A percentile compares a stretch with the other conserved stretches of the same genome.
phyloP scores from a whole-genome alignment of 2,888 invertebrate genomes.

The Amiota communis region DNA sequence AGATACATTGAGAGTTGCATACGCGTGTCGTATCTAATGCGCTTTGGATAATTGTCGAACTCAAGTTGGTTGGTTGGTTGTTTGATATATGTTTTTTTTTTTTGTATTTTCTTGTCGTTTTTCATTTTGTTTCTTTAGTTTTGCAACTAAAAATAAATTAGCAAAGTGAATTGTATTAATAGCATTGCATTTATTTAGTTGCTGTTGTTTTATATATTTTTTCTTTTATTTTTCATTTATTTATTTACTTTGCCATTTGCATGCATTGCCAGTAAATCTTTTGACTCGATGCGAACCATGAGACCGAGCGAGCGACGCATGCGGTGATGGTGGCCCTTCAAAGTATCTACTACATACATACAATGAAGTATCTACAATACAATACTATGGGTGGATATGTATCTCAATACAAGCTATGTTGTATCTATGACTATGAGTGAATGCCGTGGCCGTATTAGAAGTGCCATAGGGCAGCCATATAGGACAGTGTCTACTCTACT shows the following conservation, averaged over 20 bases:
- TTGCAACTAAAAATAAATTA: conserved; percentile 64
- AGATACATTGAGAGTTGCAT: no score
- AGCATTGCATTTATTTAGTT: conserved; percentile 67
- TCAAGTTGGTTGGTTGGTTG: conserved; percentile 48
- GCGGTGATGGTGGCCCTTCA: conserved; percentile 52
- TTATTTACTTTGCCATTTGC: conserved; percentile 60
- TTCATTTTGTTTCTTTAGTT: conserved; percentile 32
- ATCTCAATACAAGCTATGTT: no score
- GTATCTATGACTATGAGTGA: no score
- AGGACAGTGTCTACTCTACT: not conserved
- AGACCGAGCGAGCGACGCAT: not conserved
- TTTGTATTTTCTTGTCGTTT: conserved; percentile 15
- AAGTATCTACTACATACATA: conserved; percentile 52
- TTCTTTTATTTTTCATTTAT: conserved; percentile 43
- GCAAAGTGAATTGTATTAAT: conserved; percentile 71
- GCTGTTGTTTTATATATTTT: conserved; percentile 56
- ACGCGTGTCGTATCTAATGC: conserved; percentile 59
- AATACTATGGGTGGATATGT: not conserved
- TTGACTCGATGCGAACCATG: conserved; percentile 13
- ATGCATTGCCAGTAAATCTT: conserved; percentile 41
- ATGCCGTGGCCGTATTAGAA: no score
- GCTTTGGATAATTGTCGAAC: conserved; percentile 65
- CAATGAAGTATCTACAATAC: conserved; percentile 52
- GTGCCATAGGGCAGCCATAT: no score
- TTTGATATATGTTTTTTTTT: conserved; percentile 20